Evolutionary conservation across 1,140 invertebrate genomes (phyloP).

Genomic region (Scaptomyza graminum): DNA sequence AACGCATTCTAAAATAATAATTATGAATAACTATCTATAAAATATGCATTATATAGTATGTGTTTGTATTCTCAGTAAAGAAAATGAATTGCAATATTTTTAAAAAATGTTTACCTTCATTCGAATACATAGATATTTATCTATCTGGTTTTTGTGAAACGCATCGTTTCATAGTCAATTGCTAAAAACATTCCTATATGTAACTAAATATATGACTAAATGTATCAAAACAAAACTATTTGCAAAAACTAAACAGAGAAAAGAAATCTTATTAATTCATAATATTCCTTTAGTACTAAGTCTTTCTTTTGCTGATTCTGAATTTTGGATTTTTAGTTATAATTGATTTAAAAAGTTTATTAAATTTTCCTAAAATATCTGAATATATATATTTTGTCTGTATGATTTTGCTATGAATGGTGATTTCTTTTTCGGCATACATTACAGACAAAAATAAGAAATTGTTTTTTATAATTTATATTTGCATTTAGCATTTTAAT

Average conservation of each 20-base stretch:
- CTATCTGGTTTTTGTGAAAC: slow-evolving; percentile 43
- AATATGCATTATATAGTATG: slow-evolving; percentile 32
- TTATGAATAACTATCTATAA: slow-evolving; percentile 43
- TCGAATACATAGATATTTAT: slow-evolving; percentile 14
- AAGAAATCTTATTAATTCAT: too few species aligned
- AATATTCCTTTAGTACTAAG: slow-evolving; percentile 64
- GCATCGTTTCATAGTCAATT: slow-evolving; percentile 48
- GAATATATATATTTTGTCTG: slow-evolving; percentile 34
- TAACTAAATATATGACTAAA: slow-evolving; percentile 75
- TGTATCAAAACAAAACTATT: too few species aligned
- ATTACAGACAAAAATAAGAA: slow-evolving; percentile 36
- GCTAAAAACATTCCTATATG: slow-evolving; percentile 62
- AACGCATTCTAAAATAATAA: slow-evolving; percentile 56
- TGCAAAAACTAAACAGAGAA: too few species aligned
- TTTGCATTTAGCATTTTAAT: slow-evolving; percentile 55
- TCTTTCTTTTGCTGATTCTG: slow-evolving; percentile 65
- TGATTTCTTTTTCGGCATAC: slow-evolving; percentile 26
- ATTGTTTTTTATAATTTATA: slow-evolving; percentile 24
- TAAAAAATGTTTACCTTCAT: slow-evolving; percentile 9
- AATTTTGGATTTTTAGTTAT: slow-evolving; percentile 59
- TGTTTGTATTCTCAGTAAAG: slow-evolving; percentile 19
- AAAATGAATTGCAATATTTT: slow-evolving; percentile 33
- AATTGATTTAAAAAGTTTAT: slow-evolving; percentile 48
- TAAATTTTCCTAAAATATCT: slow-evolving; percentile 68
- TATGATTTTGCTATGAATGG: slow-evolving; percentile 59